Conservation (phyloP, 2,113 vertebrate genomes). For the Phylloscopus trochiloides region DNA sequence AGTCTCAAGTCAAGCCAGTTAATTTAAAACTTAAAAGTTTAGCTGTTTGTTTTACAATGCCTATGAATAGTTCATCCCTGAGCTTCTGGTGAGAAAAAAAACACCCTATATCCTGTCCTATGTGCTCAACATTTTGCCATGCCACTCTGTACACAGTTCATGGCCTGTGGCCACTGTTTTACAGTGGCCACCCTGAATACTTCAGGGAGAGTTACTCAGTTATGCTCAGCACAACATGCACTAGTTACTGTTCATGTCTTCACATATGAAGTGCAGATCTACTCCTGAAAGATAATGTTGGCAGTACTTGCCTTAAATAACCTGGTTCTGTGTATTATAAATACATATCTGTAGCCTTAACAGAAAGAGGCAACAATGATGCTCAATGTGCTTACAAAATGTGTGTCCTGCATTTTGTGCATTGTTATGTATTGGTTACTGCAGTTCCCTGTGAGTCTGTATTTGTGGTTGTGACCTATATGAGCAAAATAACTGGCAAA, state of each 20-base stretch:
- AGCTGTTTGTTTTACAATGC: background rate
- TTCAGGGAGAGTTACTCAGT: background rate
- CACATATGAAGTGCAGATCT: background rate
- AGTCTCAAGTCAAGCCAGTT: background rate
- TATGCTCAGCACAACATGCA: background rate
- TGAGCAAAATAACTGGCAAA: background rate
- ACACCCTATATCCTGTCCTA: background rate
- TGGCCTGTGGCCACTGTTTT: background rate
- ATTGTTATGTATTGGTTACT: background rate
- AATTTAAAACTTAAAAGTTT: background rate
- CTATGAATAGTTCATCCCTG: background rate
- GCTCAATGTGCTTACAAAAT: background rate
- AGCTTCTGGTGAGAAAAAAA: background rate
- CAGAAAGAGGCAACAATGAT: background rate
- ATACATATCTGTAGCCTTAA: background rate
- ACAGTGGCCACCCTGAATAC: background rate
- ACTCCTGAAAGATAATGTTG: background rate
- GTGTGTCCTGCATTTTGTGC: background rate
- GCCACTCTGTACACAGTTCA: background rate
- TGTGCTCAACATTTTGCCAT: background rate
- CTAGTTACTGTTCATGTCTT: background rate
- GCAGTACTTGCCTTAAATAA: background rate
- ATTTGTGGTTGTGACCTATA: background rate
- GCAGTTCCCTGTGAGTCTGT: background rate
- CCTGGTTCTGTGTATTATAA: background rate